Conservation (phyloP, 2,113 vertebrate genomes). For the Hemicordylus capensis region DNA sequence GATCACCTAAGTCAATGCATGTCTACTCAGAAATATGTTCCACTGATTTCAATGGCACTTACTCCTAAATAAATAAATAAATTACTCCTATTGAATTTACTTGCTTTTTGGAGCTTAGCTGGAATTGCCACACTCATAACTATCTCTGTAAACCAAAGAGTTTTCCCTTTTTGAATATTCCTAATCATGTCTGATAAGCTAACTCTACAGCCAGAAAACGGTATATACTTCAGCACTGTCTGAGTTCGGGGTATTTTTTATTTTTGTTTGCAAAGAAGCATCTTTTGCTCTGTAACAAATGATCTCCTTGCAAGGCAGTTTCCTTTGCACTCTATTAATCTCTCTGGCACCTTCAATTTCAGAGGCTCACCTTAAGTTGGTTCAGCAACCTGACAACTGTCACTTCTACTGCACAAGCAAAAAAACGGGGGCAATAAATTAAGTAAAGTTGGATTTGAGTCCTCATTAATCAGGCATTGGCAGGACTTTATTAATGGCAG, state of each 20-base stretch:
- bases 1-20: too few species aligned
- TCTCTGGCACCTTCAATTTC: constrained; percentile 7
- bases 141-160: too few species aligned
- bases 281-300: constrained; percentile 13
- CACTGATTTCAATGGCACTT: too few species aligned
- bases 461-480: constrained; percentile 64
- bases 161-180: too few species aligned
- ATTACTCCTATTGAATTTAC: too few species aligned
- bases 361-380: constrained; percentile 5
- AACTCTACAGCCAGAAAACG: neutral
- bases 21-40: too few species aligned
- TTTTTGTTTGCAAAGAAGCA: neutral
- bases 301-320: neutral
- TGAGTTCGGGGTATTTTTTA: neutral
- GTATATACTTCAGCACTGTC: neutral
- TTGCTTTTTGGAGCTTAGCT: too few species aligned
- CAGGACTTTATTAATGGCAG: constrained; percentile 67
- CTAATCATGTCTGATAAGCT: neutral
- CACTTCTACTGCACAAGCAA: constrained; percentile 11
- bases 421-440: constrained; percentile 57
- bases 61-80: too few species aligned
- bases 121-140: neutral
- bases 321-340: constrained; percentile 33
- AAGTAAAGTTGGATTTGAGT: constrained; percentile 50
- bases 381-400: constrained; percentile 39